These are phyloP conservation scores for Euplexia lucipara DNA, from an alignment of 2,888 invertebrate genomes.

Conservation along the genomic window DNA sequence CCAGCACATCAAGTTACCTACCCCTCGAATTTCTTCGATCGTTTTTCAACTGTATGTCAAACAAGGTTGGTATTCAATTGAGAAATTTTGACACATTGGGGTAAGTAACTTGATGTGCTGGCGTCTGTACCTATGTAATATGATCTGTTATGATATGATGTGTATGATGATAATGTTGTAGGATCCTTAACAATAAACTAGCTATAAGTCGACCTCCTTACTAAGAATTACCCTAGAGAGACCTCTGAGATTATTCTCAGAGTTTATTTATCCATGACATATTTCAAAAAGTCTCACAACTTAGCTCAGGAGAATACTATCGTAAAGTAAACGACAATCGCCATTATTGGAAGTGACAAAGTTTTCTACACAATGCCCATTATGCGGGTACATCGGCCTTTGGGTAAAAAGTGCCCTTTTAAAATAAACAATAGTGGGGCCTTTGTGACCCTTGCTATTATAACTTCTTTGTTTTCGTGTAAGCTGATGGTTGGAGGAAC, in stretches of 20 bases:
- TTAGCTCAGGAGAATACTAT: conserved; percentile 29
- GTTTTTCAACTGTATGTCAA: too few species aligned
- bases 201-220: conserved; percentile 4
- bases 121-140: too few species aligned
- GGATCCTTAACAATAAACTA: too few species aligned
- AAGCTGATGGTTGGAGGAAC: conserved; percentile 41
- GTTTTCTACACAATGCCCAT: conserved; percentile 69
- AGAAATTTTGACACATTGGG: too few species aligned
- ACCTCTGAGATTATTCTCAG: conserved; percentile 9
- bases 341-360: conserved; percentile 54
- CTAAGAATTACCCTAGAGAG: conserved; percentile 1
- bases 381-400: conserved; percentile 70
- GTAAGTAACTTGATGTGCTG: too few species aligned
- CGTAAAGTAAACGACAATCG: conserved; percentile 46
- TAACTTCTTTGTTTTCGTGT: conserved; percentile 62
- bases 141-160: too few species aligned
- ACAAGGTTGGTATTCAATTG: too few species aligned
- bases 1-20: too few species aligned
- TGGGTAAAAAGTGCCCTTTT: conserved; percentile 68
- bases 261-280: conserved; percentile 42
- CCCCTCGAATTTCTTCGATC: too few species aligned
- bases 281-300: conserved; percentile 45
- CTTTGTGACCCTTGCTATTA: conserved; percentile 63
- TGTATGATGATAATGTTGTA: too few species aligned
- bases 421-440: conserved; percentile 56